Base-by-base conservation (phyloP, 1,140 invertebrate species). In the Saxidomus purpurata region DNA sequence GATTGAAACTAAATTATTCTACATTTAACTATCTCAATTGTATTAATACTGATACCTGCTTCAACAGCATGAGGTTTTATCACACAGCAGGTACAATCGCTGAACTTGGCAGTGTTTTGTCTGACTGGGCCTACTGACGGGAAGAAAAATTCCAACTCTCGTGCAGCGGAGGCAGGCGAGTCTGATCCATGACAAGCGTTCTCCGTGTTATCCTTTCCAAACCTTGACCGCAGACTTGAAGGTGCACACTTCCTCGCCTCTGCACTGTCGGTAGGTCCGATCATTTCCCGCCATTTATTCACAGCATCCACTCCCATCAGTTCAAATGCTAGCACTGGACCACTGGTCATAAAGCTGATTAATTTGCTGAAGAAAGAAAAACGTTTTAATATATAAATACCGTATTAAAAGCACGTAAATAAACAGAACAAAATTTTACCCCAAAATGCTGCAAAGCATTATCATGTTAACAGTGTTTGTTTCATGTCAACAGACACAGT, bases 11-110 rank as follows among this genome's bases (percentile, higher is more conserved):
- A n/a, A n/a, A n/a, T n/a, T n/a, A n/a, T n/a, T n/a, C n/a, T n/a
- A n/a, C n/a, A n/a, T n/a, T n/a, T n/a, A n/a, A n/a, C 43, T 43
- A 43, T 43, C 4, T 8, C 6, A 22, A 59, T n/a, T 59, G 19
- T 22, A 59, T 59, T 59, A 28, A 17, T 59, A 25, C 17, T 55
- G 89, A 91, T 92, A 97, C 97, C 97, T 94, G 97, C 97, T 89
- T 97, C 96, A 4, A 99, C 96, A 63, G 97, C 97, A 96, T 99
- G 98, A n/a, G 98, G 98, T 95, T 99, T 99, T 25, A 99, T 97
- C 40, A 99, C 96, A 93, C 98, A 98, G 90, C 98, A 97, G 6
- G 98, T 96, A 36, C 95, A 98, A 81, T 97, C 97, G 90, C 97
- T 97, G 67, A 97, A 96, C 43, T 97, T 93, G 36, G 96, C 97